A percentile compares a stretch with the other conserved stretches of the same genome.
Evolutionary conservation across 2,797 vertebrate genomes (phyloP).

Genomic region (Hippocampus kuda): DNA sequence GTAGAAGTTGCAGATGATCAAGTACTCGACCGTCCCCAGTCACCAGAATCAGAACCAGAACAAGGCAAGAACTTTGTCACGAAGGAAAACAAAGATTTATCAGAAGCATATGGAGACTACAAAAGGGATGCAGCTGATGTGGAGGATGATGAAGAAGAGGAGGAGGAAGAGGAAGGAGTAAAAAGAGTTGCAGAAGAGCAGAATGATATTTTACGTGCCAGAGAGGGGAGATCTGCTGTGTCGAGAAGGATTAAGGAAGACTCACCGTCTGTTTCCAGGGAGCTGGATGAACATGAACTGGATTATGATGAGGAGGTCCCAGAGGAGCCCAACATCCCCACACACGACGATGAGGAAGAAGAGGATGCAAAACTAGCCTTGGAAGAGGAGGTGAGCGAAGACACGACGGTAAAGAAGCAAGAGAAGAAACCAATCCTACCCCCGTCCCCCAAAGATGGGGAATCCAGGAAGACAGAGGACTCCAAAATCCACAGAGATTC

Average conservation of each 20-base stretch:
- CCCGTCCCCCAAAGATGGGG: slow-evolving; percentile 52
- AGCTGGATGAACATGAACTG: slow-evolving; percentile 91
- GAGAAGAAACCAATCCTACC: slow-evolving; percentile 64
- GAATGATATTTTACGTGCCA: slow-evolving; percentile 40
- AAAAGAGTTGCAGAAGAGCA: slow-evolving; percentile 63
- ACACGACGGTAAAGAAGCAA: slow-evolving; percentile 50
- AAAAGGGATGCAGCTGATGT: slow-evolving; percentile 10
- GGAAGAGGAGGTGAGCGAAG: slow-evolving; percentile 54
- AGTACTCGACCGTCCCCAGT: slow-evolving; percentile 68
- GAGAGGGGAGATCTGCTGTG: slow-evolving; percentile 50
- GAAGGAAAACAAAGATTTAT: slow-evolving; percentile 56
- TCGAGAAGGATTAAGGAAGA: slow-evolving; percentile 80
- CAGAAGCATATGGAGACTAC: slow-evolving; percentile 20
- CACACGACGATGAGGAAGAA: slow-evolving; percentile 71
- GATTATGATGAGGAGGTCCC: slow-evolving; percentile 98
- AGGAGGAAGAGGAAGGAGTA: slow-evolving; percentile 63
- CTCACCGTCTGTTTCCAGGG: slow-evolving; percentile 82
- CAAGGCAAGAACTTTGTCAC: slow-evolving; percentile 39
- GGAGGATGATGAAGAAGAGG: slow-evolving; percentile 59
- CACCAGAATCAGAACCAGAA: slow-evolving; percentile 74
- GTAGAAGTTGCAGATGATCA: slow-evolving; percentile 53
- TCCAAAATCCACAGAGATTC: slow-evolving; percentile 64
- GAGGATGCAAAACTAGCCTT: slow-evolving; percentile 70
- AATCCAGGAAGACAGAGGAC: slow-evolving; percentile 55
- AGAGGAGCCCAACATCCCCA: slow-evolving; percentile 72